A percentile compares a stretch with the other conserved stretches of the same genome.
Conservation (phyloP, 2,113 vertebrate species). For the Poicephalus meyeri region DNA sequence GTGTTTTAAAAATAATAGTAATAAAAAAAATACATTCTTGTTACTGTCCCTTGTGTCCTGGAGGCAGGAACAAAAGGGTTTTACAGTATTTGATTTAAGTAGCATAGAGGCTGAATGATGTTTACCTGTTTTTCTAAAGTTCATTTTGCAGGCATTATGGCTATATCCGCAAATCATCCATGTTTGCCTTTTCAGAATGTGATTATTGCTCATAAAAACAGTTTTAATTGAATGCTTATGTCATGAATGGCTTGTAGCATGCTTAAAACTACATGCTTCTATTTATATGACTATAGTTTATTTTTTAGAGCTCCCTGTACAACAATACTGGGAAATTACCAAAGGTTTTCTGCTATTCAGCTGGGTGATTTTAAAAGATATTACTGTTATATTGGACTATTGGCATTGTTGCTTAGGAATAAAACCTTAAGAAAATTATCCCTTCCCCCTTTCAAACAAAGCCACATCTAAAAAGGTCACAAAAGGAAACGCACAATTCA, state of each 20-base stretch:
- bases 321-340: constrained; percentile 73
- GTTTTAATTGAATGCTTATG: constrained; percentile 77
- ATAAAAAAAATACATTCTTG: neutral
- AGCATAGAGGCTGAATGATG: constrained; percentile 1
- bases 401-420: constrained; percentile 60
- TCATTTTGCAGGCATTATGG: constrained; percentile 57
- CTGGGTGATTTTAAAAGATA: constrained; percentile 67
- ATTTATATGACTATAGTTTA: constrained; percentile 69
- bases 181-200: constrained; percentile 66
- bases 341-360: constrained; percentile 68
- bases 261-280: constrained; percentile 55
- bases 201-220: constrained; percentile 77
- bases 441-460: constrained; percentile 55
- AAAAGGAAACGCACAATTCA: constrained; percentile 76
- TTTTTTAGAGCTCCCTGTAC: constrained; percentile 70
- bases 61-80: constrained; percentile 40
- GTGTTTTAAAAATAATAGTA: neutral
- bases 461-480: constrained; percentile 72
- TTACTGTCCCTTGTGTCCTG: constrained; percentile 25
- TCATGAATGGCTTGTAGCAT: constrained; percentile 61
- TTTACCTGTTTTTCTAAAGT: constrained; percentile 55
- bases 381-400: constrained; percentile 55
- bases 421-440: constrained; percentile 72
- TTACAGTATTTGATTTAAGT: constrained; percentile 54
- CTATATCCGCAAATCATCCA: constrained; percentile 42